These are phyloP conservation scores for Toxonevra muliebris DNA, from an alignment of 2,888 invertebrate genomes.

Conservation along the genomic window DNA sequence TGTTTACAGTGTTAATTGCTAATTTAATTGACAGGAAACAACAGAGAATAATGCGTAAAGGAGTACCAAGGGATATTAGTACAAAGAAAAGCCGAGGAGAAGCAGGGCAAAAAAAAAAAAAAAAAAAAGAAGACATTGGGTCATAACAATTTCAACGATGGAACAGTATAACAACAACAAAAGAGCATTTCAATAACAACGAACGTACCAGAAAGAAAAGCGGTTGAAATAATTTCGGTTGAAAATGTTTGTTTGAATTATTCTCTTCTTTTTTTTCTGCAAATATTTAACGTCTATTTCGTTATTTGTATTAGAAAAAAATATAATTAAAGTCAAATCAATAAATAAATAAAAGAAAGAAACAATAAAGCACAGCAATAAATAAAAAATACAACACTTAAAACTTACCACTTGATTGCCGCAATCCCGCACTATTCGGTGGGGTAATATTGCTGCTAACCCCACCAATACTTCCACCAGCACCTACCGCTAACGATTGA, in stretches of 20 bases:
- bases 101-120: no score
- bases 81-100: no score
- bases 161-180: no score
- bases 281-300: not conserved
- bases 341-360: constrained; percentile 21
- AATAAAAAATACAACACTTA: constrained; percentile 4
- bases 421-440: constrained; percentile 59
- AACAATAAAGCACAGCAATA: constrained; percentile 17
- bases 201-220: no score
- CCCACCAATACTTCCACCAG: constrained; percentile 46
- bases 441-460: constrained; percentile 54
- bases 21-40: constrained; percentile 16
- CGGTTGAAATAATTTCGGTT: no score
- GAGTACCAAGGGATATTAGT: no score
- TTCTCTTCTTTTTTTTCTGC: no score
- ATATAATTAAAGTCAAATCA: not conserved
- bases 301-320: not conserved
- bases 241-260: no score
- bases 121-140: no score
- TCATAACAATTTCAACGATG: no score
- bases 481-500: constrained; percentile 51
- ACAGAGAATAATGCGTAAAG: no score
- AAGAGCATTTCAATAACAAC: no score
- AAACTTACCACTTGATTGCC: constrained; percentile 58
- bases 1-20: constrained; percentile 5